Conservation (phyloP, 2,888 invertebrate species). For the Mamestra brassicae region DNA sequence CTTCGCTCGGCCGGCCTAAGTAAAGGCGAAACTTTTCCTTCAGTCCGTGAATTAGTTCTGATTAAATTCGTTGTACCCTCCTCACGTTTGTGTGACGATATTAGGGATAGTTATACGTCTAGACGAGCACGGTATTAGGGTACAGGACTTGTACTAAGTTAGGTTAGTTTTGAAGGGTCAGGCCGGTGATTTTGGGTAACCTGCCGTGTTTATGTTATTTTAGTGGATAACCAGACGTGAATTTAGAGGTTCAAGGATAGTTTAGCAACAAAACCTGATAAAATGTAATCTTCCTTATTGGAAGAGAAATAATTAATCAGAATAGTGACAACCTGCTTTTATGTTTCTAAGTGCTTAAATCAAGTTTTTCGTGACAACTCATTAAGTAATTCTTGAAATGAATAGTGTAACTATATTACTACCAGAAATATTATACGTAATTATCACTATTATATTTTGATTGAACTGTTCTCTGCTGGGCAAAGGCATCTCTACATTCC, state of each 20-base stretch:
- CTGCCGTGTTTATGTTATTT: conserved; percentile 55
- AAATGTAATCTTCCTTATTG: conserved; percentile 12
- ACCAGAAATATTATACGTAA: too few relatives aligned
- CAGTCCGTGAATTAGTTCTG: conserved; percentile 66
- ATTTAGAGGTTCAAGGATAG: conserved; percentile 2
- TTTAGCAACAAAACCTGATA: neutral
- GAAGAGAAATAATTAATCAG: too few relatives aligned
- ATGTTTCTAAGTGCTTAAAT: too few relatives aligned
- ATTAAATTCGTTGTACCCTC: conserved; percentile 66
- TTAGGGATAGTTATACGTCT: conserved; percentile 45
- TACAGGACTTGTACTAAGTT: conserved; percentile 55
- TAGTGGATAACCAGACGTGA: conserved; percentile 36
- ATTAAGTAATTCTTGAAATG: too few relatives aligned
- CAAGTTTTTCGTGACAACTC: too few relatives aligned
- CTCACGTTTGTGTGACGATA: conserved; percentile 47
- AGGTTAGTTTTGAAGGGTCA: conserved; percentile 57
- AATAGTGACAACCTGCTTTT: too few relatives aligned
- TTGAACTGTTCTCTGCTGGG: too few relatives aligned
- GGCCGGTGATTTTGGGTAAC: conserved; percentile 44
- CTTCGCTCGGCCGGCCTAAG: conserved; percentile 26
- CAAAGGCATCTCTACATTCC: too few relatives aligned
- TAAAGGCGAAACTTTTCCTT: conserved; percentile 58
- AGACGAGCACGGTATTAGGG: conserved; percentile 44
- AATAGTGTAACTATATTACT: too few relatives aligned
- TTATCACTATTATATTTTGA: too few relatives aligned